Evolutionary conservation across 2,113 vertebrate genomes (phyloP).

Genomic region (Hemicordylus capensis): DNA sequence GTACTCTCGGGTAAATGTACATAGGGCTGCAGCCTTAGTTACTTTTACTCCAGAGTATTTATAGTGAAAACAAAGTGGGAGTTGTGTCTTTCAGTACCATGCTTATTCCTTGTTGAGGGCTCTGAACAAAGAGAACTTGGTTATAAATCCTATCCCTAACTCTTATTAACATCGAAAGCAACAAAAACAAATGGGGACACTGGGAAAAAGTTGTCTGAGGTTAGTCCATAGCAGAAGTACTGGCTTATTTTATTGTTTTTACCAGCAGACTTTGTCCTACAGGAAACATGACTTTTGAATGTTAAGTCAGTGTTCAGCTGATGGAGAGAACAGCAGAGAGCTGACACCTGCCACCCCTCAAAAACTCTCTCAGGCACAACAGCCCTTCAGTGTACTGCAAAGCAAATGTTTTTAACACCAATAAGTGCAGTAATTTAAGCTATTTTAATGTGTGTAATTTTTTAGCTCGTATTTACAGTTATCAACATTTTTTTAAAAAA

Average conservation of each 20-base stretch:
- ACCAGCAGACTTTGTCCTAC: background rate
- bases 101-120: background rate
- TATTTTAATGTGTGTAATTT: too few species aligned
- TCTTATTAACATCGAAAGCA: too few species aligned
- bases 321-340: background rate
- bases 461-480: too few species aligned
- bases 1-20: background rate
- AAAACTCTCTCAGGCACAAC: background rate
- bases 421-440: background rate
- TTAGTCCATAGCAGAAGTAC: background rate
- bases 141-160: background rate
- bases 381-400: conserved; percentile 1
- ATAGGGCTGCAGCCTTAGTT: background rate
- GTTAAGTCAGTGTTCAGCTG: background rate
- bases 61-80: background rate
- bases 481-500: too few species aligned
- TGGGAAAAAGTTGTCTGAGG: background rate
- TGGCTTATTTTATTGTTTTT: background rate
- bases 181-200: background rate
- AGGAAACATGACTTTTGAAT: background rate
- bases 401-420: background rate
- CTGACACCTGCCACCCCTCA: conserved; percentile 3
- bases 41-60: too few species aligned
- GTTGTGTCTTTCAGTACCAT: background rate
- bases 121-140: background rate